Conservation (phyloP, 2,797 vertebrate genomes). For the Orientallactaga sibirica region DNA sequence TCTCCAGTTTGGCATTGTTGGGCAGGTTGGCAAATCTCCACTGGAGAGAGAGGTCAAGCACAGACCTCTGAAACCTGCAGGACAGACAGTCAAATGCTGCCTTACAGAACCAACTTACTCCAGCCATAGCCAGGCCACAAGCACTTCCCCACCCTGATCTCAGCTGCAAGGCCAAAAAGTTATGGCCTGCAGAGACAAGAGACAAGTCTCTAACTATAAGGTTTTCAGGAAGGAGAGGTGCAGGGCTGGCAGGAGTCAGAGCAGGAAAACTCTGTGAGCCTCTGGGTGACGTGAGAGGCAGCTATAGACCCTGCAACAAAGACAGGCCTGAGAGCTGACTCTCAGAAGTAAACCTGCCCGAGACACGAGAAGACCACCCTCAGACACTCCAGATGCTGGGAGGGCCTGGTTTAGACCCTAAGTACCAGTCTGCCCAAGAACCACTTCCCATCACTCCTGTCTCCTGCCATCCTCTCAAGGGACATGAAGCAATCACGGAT, state of each 20-base stretch:
- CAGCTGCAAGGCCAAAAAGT: neutral
- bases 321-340: neutral
- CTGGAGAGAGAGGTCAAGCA: slow-evolving; percentile 94
- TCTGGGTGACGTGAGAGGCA: neutral
- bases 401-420: fast-evolving
- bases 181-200: neutral
- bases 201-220: fast-evolving
- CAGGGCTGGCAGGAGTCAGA: neutral
- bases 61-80: slow-evolving; percentile 95
- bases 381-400: neutral
- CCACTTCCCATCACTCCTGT: neutral
- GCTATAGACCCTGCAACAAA: neutral
- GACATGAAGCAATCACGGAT: neutral
- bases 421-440: neutral
- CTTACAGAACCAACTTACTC: neutral
- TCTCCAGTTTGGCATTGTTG: slow-evolving; percentile 98
- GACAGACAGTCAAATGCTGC: slow-evolving; percentile 46
- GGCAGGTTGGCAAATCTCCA: slow-evolving; percentile 98
- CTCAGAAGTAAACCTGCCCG: neutral
- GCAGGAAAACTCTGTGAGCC: too few species aligned
- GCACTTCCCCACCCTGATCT: neutral
- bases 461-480: neutral
- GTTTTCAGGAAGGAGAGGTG: neutral
- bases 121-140: neutral
- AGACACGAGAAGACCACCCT: neutral